Evolutionary conservation across 2,888 invertebrate species (phyloP).

Genomic region (Drosophila vallismaia): DNA sequence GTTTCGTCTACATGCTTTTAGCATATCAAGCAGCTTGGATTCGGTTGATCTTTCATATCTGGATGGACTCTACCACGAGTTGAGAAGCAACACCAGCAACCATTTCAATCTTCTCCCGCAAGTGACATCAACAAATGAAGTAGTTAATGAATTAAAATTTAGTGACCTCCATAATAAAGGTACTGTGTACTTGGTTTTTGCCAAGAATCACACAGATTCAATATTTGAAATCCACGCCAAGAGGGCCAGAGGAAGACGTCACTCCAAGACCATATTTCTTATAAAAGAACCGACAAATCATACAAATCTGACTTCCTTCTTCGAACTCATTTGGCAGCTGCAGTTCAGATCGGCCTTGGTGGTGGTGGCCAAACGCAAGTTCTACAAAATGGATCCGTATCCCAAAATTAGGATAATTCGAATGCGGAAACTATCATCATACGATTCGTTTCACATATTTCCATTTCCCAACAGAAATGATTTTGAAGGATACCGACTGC

Average conservation of each 20-base stretch:
- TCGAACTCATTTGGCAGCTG: constrained; percentile 52
- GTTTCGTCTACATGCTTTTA: constrained; percentile 39
- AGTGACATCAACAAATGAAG: constrained; percentile 31
- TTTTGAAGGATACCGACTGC: constrained; percentile 57
- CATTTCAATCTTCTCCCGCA: constrained; percentile 50
- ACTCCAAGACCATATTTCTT: constrained; percentile 52
- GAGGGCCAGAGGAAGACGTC: constrained; percentile 48
- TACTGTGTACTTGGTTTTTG: constrained; percentile 57
- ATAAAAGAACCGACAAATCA: constrained; percentile 11
- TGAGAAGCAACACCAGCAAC: constrained; percentile 29
- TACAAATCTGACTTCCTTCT: constrained; percentile 33
- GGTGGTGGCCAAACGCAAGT: constrained; percentile 34
- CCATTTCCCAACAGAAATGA: constrained; percentile 35
- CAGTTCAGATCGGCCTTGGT: constrained; percentile 61
- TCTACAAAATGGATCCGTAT: constrained; percentile 69
- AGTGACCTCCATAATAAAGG: constrained; percentile 15
- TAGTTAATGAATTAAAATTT: not conserved
- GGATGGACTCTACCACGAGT: constrained; percentile 30
- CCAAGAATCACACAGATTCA: constrained; percentile 41
- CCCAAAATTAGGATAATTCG: constrained; percentile 50
- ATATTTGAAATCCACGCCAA: constrained; percentile 43
- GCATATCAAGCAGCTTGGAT: constrained; percentile 40
- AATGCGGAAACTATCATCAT: constrained; percentile 9
- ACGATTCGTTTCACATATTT: constrained; percentile 45
- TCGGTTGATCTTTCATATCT: constrained; percentile 24